Base-by-base conservation (phyloP, 2,888 invertebrate species). In the Lissonota sp. region DNA sequence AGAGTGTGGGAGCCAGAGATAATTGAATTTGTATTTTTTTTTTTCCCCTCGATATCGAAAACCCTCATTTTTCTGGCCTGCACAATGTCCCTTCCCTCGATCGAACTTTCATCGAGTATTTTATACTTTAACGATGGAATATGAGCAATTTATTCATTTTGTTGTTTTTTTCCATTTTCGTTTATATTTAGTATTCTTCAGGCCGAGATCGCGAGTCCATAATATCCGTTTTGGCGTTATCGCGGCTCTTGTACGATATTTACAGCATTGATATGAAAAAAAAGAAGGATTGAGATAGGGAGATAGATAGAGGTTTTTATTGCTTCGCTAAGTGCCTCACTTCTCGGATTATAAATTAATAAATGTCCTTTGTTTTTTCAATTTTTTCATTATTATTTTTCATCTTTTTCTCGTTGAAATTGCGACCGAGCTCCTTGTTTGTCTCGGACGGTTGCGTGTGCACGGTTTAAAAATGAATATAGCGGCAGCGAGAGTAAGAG, bases 141-240 rank as follows among this genome's bases (percentile, higher is more conserved):
- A 53, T 75, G 78, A 78, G 78, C 78, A 77, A 81, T 74, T 78
- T 81, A 12, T 39, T 14, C 6, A 14, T 10, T 66, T 57, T 66
- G 53, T 42, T 67, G 0, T 14, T 49, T 2, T 26, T 46, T n/a
- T 37, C 44, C 26, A 37, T 44, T 49, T 6, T 58, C 40, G 53
- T 53, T 49, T 58, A 73, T 60, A 57, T 37, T 8, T 49, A n/a
- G 46, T 81, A 81, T 78, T 71, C 26, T 78, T 78, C 78, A 81
- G 70, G 66, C 78, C 66, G 73, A 74, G 55, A 78, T 78, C 60
- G 81, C 81, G 73, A 74, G 81, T 73, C 77, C 74, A 71, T 64
- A 73, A 51, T 63, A 42, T 77, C n/a, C 51, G 67, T 73, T 79
- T 74, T 70, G 78, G 64, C 73, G 53, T 73, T 74, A 71, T 66